Conservation (phyloP, 1,140 invertebrate genomes). For the Holcopasites calliopsidis region DNA sequence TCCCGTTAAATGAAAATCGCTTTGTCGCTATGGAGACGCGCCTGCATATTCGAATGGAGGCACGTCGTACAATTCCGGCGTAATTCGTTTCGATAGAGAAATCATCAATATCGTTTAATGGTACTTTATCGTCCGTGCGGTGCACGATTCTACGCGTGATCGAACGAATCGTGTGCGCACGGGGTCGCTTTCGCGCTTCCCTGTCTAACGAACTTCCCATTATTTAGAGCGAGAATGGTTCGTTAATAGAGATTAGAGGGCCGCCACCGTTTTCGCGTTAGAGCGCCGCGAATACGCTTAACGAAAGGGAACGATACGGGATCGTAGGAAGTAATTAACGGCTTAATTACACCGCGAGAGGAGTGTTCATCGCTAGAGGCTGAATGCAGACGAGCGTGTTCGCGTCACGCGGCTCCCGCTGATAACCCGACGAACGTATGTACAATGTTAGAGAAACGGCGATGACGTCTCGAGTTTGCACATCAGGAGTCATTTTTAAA, state of each 20-base stretch:
- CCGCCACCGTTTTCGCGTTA: background rate
- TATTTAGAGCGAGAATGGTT: conserved; percentile 37
- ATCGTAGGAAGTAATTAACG: conserved; percentile 21
- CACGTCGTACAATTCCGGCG: background rate
- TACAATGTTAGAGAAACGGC: background rate
- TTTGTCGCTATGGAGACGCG: background rate
- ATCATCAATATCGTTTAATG: conserved; percentile 34
- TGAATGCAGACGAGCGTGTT: background rate
- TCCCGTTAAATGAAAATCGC: background rate
- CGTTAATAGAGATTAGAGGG: conserved; percentile 17
- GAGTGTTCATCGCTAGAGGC: background rate
- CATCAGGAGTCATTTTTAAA: conserved; percentile 6
- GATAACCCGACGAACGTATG: conserved; percentile 32
- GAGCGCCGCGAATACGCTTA: background rate
- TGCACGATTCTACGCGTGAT: conserved; percentile 35
- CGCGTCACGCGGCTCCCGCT: background rate
- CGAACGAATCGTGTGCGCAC: background rate
- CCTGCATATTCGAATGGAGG: background rate
- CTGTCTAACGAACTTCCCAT: conserved; percentile 37
- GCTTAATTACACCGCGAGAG: background rate
- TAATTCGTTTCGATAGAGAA: conserved; percentile 5
- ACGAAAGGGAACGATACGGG: background rate
- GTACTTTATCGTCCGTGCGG: conserved; percentile 5
- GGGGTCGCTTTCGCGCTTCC: conserved; percentile 38
- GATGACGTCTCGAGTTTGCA: conserved; percentile 9